These are phyloP conservation scores for Acropternis orthonyx DNA, from an alignment of 2,797 vertebrate species.

Conservation along the genomic window DNA sequence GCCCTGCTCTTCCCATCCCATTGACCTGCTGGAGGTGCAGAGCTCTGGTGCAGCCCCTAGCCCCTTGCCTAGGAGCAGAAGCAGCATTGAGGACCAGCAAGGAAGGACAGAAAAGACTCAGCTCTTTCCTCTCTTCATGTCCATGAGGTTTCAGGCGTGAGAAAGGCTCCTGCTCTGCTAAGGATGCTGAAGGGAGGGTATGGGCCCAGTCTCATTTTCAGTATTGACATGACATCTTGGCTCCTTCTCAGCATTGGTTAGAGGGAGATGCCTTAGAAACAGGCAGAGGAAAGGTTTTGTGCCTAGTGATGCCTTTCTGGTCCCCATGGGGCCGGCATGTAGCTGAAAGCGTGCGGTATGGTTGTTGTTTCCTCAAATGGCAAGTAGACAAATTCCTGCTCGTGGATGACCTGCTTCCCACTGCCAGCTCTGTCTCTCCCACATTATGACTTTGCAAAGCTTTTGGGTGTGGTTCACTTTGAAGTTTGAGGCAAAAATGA, in stretches of 20 bases:
- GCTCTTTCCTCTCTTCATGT: not conserved
- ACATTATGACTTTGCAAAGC: not conserved
- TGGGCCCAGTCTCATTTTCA: not conserved
- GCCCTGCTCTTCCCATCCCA: not conserved
- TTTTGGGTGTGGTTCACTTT: constrained; percentile 34
- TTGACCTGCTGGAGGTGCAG: not conserved
- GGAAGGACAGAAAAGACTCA: not conserved
- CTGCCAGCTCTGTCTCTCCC: not conserved
- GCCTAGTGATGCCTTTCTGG: not conserved
- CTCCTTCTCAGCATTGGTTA: not conserved
- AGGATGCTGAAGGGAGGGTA: not conserved
- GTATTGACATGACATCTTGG: not conserved
- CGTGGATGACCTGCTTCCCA: not conserved
- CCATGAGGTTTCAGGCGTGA: not conserved
- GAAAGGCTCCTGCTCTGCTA: not conserved
- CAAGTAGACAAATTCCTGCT: not conserved
- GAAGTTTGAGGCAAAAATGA: constrained; percentile 44
- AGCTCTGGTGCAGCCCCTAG: not conserved
- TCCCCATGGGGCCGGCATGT: not conserved
- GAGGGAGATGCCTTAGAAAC: not conserved
- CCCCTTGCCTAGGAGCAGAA: not conserved
- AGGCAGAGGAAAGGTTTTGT: not conserved
- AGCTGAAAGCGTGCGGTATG: fast-evolving
- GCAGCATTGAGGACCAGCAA: not conserved
- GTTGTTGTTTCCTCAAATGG: fast-evolving